Base-by-base conservation (phyloP, 2,797 vertebrate genomes). In the Neostethus bicornis region DNA sequence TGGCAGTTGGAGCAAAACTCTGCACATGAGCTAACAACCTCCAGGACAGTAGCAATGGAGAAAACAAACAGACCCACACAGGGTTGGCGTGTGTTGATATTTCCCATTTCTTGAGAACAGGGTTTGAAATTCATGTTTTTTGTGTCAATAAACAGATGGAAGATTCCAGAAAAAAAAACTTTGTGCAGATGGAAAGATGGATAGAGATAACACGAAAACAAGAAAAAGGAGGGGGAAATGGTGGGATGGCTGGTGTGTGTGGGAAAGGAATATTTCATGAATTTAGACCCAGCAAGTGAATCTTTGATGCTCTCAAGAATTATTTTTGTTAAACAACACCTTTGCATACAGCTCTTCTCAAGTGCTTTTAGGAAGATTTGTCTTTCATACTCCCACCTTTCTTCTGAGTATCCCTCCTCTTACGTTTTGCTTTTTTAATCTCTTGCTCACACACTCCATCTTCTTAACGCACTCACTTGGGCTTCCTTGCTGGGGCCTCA, bases 381-480 rank as follows among this genome's bases (percentile, higher is more conserved):
- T 88, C 89, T 90, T 90, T 88, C 87, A 88, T 86, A 85, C 85
- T 86, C 86, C 85, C 85, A 89, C 86, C 84, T 85, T 83, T 84
- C 80, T 60, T 55, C 84, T 81, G 78, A 87, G 83, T 83, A 73
- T 72, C 83, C 84, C 83, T 85, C 84, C 84, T 89, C 72, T 84
- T 64, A 79, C 68, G 66, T 73, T 66, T 80, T 75, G 81, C 83
- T 76, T 82, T 84, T 62, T 85, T 84, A 88, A 88, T 87, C 85
- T 85, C 58, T 67, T 24, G 62, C 70, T n/a, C n/a, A 81, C 75
- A 79, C 74, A 66, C 75, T 79, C 80, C 79, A 64, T 84, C 83
- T 77, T 67, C 53, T 63, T 68, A 68, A 57, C 83, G 10, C 70
- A 47, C 67, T 73, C 70, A 73, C 73, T 78, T 77, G 76, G 73